phyloP scores from a whole-genome alignment of 2,797 vertebrate species.

The Rachycentron canadum region DNA sequence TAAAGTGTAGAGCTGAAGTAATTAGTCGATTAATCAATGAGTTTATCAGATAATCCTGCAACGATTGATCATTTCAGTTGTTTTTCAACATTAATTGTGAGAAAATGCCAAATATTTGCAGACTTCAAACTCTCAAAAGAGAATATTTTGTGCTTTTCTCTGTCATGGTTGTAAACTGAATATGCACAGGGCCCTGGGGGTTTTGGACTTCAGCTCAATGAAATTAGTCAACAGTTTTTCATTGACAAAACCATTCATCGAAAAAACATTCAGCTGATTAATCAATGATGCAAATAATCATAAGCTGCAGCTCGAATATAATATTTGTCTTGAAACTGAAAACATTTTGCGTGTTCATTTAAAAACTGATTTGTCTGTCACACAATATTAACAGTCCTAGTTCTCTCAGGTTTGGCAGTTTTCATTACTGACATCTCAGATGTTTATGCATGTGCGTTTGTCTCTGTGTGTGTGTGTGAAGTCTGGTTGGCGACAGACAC shows the following conservation, averaged over 20 bases:
- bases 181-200: not conserved
- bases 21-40: not conserved
- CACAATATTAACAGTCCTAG: not conserved
- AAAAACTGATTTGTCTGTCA: not conserved
- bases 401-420: not conserved
- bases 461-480: slow-evolving; percentile 16
- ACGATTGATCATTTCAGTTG: not conserved
- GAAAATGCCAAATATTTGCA: not conserved
- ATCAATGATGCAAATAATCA: not conserved
- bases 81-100: not conserved
- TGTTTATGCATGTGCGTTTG: slow-evolving; percentile 18
- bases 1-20: not conserved
- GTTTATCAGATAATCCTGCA: not conserved
- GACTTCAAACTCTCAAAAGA: not conserved
- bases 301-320: not conserved
- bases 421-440: not conserved
- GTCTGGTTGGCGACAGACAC: slow-evolving; percentile 46
- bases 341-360: not conserved
- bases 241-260: not conserved
- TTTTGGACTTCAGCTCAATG: not conserved
- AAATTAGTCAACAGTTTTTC: not conserved
- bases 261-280: not conserved
- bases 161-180: not conserved
- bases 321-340: not conserved
- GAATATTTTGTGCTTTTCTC: too few relatives aligned